A percentile compares a stretch with the other conserved stretches of the same genome.
These are phyloP conservation scores for Phalloptychus januarius DNA, from an alignment of 2,797 vertebrate genomes.

Conservation along the genomic window DNA sequence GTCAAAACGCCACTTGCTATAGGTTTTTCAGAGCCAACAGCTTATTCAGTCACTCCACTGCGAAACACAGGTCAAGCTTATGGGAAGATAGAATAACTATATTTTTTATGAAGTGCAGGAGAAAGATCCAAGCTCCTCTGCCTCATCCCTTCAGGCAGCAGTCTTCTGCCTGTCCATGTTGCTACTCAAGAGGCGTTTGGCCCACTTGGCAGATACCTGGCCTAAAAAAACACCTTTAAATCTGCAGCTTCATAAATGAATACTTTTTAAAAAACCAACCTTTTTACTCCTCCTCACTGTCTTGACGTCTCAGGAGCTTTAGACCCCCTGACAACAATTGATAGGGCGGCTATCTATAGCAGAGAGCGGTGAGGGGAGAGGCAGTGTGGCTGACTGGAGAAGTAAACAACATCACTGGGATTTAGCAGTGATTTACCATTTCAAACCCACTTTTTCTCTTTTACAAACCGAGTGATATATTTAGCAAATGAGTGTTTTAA, in stretches of 20 bases:
- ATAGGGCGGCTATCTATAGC: slow-evolving; percentile 73
- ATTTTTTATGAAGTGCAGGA: slow-evolving; percentile 2
- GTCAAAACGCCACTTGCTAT: neutral
- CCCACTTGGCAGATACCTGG: slow-evolving; percentile 74
- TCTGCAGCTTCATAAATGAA: slow-evolving; percentile 61
- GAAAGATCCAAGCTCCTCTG: slow-evolving; percentile 7
- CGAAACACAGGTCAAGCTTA: neutral
- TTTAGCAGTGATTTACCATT: slow-evolving; percentile 4
- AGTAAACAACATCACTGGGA: slow-evolving; percentile 47
- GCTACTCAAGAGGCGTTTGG: slow-evolving; percentile 61
- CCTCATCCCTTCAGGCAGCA: slow-evolving; percentile 33
- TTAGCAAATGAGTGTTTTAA: slow-evolving; percentile 51
- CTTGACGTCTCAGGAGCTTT: slow-evolving; percentile 59
- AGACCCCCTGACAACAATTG: slow-evolving; percentile 75
- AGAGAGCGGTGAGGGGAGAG: slow-evolving; percentile 16
- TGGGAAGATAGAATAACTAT: slow-evolving; percentile 22
- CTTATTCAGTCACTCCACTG: neutral
- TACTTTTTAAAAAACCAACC: slow-evolving; percentile 66
- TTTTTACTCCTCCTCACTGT: slow-evolving; percentile 49
- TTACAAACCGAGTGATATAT: slow-evolving; percentile 27
- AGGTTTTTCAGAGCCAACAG: neutral
- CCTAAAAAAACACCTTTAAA: slow-evolving; percentile 71
- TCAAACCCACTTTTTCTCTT: slow-evolving; percentile 41
- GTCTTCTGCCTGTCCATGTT: slow-evolving; percentile 35
- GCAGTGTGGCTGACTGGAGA: slow-evolving; percentile 36